Evolutionary conservation across 2,797 vertebrate genomes (phyloP).

Genomic region (Bradypus variegatus): DNA sequence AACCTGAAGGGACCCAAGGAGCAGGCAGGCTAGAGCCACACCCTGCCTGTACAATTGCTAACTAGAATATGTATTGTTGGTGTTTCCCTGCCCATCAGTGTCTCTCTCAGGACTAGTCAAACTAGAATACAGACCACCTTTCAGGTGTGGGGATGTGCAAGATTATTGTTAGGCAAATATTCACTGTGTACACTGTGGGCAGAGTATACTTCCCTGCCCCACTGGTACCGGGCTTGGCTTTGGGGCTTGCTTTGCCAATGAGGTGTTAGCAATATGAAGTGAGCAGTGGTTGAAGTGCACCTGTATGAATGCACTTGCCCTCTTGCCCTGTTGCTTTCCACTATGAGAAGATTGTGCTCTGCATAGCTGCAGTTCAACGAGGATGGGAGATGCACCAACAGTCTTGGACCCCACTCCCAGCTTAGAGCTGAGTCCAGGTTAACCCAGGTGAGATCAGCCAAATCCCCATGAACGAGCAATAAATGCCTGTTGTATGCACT

Average conservation of each 20-base stretch:
- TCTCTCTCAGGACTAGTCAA: background rate
- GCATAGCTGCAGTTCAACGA: background rate
- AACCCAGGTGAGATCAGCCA: background rate
- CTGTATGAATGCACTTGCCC: background rate
- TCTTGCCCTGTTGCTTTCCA: background rate
- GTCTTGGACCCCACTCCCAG: background rate
- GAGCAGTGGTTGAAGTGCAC: background rate
- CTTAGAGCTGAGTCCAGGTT: background rate
- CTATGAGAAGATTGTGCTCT: background rate
- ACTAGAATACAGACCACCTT: background rate
- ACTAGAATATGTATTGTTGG: too few relatives aligned
- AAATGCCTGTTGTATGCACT: background rate
- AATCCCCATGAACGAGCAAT: background rate
- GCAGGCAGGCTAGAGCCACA: background rate
- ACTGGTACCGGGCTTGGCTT: background rate
- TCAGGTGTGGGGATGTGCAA: background rate
- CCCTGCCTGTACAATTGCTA: background rate
- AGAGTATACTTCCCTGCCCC: background rate
- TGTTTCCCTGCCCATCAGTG: rapidly evolving
- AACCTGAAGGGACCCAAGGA: background rate
- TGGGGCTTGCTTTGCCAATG: background rate
- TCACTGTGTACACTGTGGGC: background rate
- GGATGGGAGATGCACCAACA: too few relatives aligned
- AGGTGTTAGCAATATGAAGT: background rate
- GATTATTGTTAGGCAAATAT: background rate